These are phyloP conservation scores for Synergus laeviventris DNA, from an alignment of 2,888 invertebrate species.

Conservation along the genomic window DNA sequence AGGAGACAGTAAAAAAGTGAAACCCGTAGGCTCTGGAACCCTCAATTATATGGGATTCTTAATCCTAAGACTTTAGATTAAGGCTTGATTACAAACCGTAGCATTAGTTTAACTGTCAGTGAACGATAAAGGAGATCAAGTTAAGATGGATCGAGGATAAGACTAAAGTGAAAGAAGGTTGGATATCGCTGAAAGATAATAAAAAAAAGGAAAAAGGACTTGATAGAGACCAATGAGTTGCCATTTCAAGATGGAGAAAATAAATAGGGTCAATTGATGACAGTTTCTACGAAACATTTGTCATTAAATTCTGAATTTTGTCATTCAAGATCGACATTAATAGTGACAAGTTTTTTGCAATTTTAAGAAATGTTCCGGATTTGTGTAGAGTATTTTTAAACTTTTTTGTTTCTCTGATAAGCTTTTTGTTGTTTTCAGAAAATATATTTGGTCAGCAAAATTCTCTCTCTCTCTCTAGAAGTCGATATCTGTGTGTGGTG, in stretches of 20 bases:
- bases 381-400: neutral
- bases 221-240: neutral
- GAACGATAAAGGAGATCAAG: slow-evolving; percentile 42
- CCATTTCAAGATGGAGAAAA: neutral
- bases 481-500: neutral
- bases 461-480: slow-evolving; percentile 7
- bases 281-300: neutral
- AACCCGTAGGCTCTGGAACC: neutral
- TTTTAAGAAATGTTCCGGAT: neutral
- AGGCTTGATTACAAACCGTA: slow-evolving; percentile 15
- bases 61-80: slow-evolving; percentile 39
- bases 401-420: neutral
- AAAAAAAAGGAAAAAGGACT: neutral
- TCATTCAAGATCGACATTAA: no score
- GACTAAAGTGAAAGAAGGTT: slow-evolving; percentile 32
- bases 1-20: neutral
- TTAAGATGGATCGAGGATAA: slow-evolving; percentile 49
- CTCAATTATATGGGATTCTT: slow-evolving; percentile 43
- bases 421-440: neutral
- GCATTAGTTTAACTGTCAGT: neutral
- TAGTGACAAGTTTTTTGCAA: no score
- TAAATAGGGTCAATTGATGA: neutral
- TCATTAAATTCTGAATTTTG: neutral
- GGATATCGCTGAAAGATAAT: slow-evolving; percentile 5
- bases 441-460: neutral